Evolutionary conservation across 1,140 invertebrate genomes (phyloP).

Genomic region (Archivesica marissinica): DNA sequence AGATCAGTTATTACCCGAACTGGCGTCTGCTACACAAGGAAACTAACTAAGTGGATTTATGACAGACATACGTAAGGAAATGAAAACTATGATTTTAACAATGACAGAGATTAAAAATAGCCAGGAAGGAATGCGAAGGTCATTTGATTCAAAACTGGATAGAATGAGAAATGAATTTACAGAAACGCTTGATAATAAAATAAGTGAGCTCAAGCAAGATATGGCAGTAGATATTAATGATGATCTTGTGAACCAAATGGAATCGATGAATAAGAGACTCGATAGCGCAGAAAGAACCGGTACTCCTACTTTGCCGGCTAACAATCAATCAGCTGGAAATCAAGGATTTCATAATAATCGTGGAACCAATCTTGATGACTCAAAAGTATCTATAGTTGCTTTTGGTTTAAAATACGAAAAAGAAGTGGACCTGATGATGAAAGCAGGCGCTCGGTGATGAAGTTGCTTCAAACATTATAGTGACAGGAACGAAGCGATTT

Average conservation of each 20-base stretch:
- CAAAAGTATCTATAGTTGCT: neutral
- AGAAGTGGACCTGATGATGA: conserved; percentile 1
- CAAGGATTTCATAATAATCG: neutral
- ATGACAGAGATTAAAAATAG: conserved; percentile 23
- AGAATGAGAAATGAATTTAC: conserved; percentile 54
- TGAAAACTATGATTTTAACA: conserved; percentile 5
- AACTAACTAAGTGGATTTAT: conserved; percentile 5
- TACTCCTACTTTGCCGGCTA: neutral
- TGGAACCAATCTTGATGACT: neutral
- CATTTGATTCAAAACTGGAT: conserved; percentile 48
- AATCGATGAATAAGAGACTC: neutral
- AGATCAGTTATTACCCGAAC: neutral
- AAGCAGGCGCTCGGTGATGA: neutral
- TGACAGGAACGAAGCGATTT: conserved; percentile 11
- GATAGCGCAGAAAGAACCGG: neutral
- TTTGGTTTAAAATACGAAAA: neutral
- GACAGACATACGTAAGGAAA: neutral
- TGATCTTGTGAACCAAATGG: neutral
- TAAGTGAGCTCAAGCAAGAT: conserved; percentile 40
- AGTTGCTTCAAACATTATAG: neutral
- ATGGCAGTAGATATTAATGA: conserved; percentile 17
- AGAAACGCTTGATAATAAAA: conserved; percentile 45
- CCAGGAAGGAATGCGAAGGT: conserved; percentile 29
- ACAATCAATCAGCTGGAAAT: neutral
- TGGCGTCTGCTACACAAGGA: neutral